Evolutionary conservation across 2,888 invertebrate genomes (phyloP), one percentile per base, ranked within the genome.

Genomic region (Fabriciana adippe): DNA sequence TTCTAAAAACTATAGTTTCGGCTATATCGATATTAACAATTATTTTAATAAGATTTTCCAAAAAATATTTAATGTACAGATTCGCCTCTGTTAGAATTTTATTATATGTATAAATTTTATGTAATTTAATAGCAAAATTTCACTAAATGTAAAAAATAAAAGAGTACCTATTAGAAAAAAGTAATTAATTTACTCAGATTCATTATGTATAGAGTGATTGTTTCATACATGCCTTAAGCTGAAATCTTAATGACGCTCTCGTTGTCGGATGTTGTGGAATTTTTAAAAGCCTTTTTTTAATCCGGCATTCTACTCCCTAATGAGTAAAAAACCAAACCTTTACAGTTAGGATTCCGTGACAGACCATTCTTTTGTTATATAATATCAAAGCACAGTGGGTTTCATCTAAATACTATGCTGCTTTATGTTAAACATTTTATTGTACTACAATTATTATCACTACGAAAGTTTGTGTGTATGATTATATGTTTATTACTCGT

Each of bases 221-320:
- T 76, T 80, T 78, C 81, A 79, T 80, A 81, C 82, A 85, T 84
- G 82, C 83, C 76, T 80, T 83, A 79, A 80, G 80, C 78, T 86
- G 84, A 88, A 87, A 83, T 76, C 85, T 88, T 88, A 85, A 88
- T 83, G 82, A 70, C 73, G 67, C 71, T 53, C 68, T 68, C 68
- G 68, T 66, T 70, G 68, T 71, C 68, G 73, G 73, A 73, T 74
- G 71, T 73, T 83, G 79, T 81, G 80, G 82, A 83, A 80, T 81
- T 83, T 86, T 85, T 82, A 81, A 83, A 85, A 87, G 82, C 81
- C 80, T 81, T 86, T 85, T 87, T 83, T 75, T 82, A 83, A 83
- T 84, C 84, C 83, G 77, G 79, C 80, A 82, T 83, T 72, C 70
- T 72, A 67, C 66, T 73, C 72, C 67, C 70, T 74, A 72, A 71